Base-by-base conservation (phyloP, 1,140 invertebrate genomes). In the Antheraea pernyi region DNA sequence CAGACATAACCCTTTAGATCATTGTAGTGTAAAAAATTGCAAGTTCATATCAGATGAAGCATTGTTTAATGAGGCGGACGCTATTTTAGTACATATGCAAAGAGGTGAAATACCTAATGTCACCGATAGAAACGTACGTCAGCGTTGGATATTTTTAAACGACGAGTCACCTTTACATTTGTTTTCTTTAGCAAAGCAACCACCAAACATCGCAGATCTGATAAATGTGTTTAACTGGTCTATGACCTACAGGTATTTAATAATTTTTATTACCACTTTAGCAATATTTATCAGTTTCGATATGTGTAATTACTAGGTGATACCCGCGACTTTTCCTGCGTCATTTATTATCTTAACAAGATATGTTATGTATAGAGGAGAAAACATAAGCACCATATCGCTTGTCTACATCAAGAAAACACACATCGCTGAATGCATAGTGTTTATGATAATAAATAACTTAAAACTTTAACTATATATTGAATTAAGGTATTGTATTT, bases 171-270 rank as follows among this genome's bases (percentile, higher is more conserved):
- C 88, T 16, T 62, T 36, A 7, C 68, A 86, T 69, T 36, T 80
- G 2, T 89, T 89, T 74, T 81, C 77, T 8, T 72, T 83, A 75
- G 67, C 86, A 7, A 65, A 30, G 36, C 10, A 19, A 19, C 65
- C 18, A 46, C 78, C 76, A 0, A 73, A 69, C 0, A 63, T 82
- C 13, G 39, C 70, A 37, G 76, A 93, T 39, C 94, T 94, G 67
- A 91, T 94, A 65, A 91, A 93, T 30, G 22, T 94, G 8, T 96
- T 97, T 78, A 96, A 97, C 81, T 96, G 96, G 96, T 96, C 96
- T 0, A 96, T 97, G 96, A 95, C 94, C 2, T 97, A 96, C 77
- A 93, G 95, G 86, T 93, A 81, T 53, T n/a, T 53, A 11, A 30
- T 30, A 4, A 30, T 30, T 30, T 30, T 30, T 30, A 30, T 30